phyloP scores from a whole-genome alignment of 2,797 vertebrate species.

The Tapera naevia region DNA sequence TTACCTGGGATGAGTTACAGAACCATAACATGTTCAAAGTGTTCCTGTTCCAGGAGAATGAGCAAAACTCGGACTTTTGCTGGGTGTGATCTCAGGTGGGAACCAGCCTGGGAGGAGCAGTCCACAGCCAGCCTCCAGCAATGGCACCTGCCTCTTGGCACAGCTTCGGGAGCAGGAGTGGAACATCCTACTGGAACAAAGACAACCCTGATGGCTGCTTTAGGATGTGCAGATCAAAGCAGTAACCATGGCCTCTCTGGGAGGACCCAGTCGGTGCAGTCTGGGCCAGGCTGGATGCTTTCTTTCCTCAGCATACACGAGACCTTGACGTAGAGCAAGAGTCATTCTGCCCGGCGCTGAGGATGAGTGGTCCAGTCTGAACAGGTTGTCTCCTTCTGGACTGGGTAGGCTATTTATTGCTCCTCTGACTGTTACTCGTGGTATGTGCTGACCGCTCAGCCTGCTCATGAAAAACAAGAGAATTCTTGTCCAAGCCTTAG shows the following conservation, averaged over 20 bases:
- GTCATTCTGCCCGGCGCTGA: not conserved
- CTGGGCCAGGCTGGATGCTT: not conserved
- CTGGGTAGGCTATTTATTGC: constrained; percentile 61
- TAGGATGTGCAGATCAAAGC: not conserved
- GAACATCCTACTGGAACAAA: not conserved
- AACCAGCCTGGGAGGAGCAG: not conserved
- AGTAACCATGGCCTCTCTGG: not conserved
- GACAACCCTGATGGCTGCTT: not conserved
- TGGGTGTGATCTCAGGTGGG: not conserved
- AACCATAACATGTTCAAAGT: not conserved
- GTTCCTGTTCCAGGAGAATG: not conserved
- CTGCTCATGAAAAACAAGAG: constrained; percentile 56
- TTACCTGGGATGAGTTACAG: not conserved
- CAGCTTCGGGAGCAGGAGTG: not conserved
- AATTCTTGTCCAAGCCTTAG: constrained; percentile 16
- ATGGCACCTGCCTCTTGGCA: not conserved
- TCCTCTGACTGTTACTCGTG: constrained; percentile 59
- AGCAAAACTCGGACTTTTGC: not conserved
- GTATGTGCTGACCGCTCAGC: constrained; percentile 68
- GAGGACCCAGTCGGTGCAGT: accelerated
- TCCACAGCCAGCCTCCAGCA: not conserved
- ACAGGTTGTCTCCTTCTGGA: constrained; percentile 66
- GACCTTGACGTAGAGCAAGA: not conserved
- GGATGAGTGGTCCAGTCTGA: constrained; percentile 29
- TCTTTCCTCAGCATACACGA: not conserved